Base-by-base conservation (phyloP, 2,888 invertebrate genomes). In the Lottia gigantea region DNA sequence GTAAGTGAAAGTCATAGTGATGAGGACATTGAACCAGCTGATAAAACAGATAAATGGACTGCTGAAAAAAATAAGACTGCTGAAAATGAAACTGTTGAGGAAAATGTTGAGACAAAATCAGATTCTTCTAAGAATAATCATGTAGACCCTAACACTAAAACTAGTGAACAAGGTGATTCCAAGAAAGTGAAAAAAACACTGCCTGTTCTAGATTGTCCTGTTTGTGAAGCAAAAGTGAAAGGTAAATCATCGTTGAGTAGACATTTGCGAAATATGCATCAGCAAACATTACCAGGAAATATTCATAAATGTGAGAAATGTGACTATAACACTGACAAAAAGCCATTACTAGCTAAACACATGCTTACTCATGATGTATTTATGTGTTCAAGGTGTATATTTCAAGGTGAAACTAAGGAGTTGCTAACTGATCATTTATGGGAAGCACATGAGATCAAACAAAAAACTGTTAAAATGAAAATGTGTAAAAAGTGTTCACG, bases 401-500 rank as follows among this genome's bases (percentile, higher is more conserved):
- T 80, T 68, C 75, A 81, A 46, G 77, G 81, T 19, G 82, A 83
- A 55, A 76, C 75, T 46, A 79, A 82, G 19, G 83, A 82, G 19
- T 78, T 73, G 16, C 76, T 85, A 26, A 80, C 83, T 31, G 81
- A 83, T 45, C 87, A 87, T 72, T 75, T 82, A 65, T 73, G 74
- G 46, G 76, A 76, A 26, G 80, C 80, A 64, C 87, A 87, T 70
- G 84, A 84, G 47, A 83, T 85, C 70, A 79, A 82, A 67, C 80
- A 82, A 62, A 85, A 85, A 70, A 55, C 19, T 55, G 40, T 40
- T 11, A 23, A 55, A 23, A 80, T 83, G 66, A 87, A 85, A 71
- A 78, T 85, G 71, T 87, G 87, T 77, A 82, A 84, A 65, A 79
- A 82, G 72, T 87, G 87, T 74, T 82, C 82, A 71, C 79, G 83